Percentiles rank a stretch among this genome's conserved stretches.
Conservation (phyloP, 2,888 invertebrate species). For the Drosophila merina region DNA sequence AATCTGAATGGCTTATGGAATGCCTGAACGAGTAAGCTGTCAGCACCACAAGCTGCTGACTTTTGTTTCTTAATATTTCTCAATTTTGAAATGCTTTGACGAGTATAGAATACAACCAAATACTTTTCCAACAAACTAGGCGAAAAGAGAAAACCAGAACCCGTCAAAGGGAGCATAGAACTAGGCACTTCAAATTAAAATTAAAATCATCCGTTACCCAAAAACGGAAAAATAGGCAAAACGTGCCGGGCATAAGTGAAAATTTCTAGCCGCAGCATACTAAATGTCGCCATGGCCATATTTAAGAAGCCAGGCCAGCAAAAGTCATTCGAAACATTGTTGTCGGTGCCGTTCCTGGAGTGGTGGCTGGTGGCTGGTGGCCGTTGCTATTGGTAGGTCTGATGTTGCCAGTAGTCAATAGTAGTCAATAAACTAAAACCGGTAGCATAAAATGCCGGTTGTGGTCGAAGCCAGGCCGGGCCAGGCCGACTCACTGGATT, state of each 20-base stretch:
- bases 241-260: conserved; percentile 76
- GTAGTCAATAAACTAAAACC: conserved; percentile 74
- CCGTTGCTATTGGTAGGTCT: conserved; percentile 23
- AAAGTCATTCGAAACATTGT: conserved; percentile 60
- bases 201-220: conserved; percentile 58
- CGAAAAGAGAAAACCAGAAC: conserved; percentile 63
- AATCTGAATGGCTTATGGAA: conserved; percentile 10
- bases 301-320: conserved; percentile 50
- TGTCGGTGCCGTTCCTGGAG: conserved; percentile 30
- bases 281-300: conserved; percentile 66
- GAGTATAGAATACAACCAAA: not conserved
- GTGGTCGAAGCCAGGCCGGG: conserved; percentile 32
- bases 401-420: conserved; percentile 64
- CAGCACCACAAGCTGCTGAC: not conserved
- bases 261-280: conserved; percentile 65
- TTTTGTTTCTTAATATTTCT: not conserved
- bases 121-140: conserved; percentile 13
- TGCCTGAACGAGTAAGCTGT: conserved; percentile 8
- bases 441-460: conserved; percentile 72
- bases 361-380: conserved; percentile 1
- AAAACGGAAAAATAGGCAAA: conserved; percentile 72
- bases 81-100: not conserved
- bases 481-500: conserved; percentile 34
- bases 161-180: conserved; percentile 12
- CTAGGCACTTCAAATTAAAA: conserved; percentile 28